Percentiles rank a stretch among this genome's conserved stretches.
Evolutionary conservation across 2,797 vertebrate genomes (phyloP).

Genomic region (Acomys russatus): DNA sequence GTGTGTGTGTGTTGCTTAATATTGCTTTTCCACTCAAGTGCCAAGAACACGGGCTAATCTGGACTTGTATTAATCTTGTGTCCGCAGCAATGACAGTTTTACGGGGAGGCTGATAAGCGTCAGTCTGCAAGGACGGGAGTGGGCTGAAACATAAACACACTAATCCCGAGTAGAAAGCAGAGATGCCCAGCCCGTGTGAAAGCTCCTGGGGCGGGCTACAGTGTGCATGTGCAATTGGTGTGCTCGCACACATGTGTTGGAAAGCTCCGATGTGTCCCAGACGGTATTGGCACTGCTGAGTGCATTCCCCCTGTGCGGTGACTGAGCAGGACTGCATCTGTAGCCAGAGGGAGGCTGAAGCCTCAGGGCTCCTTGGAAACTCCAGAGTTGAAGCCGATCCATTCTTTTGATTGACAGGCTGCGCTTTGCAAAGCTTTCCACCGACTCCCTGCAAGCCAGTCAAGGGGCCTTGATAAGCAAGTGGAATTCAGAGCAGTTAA

Average conservation of each 20-base stretch:
- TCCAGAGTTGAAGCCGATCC: conserved; percentile 77
- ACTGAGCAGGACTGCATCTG: conserved; percentile 75
- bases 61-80: conserved; percentile 88
- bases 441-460: conserved; percentile 86
- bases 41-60: conserved; percentile 89
- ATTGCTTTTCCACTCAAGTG: conserved; percentile 85
- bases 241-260: background rate
- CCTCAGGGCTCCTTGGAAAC: conserved; percentile 50
- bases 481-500: conserved; percentile 87
- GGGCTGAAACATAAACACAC: conserved; percentile 87
- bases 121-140: conserved; percentile 88
- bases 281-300: conserved; percentile 41
- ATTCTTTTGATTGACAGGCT: conserved; percentile 85
- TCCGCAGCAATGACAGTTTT: conserved; percentile 88
- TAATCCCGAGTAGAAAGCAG: conserved; percentile 81
- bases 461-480: conserved; percentile 88
- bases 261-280: background rate
- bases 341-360: conserved; percentile 76
- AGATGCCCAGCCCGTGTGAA: conserved; percentile 80
- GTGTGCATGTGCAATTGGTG: too few relatives aligned
- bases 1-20: conserved; percentile 45
- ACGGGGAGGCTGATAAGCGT: conserved; percentile 90
- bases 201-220: background rate
- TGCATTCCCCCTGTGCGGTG: conserved; percentile 79
- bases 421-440: conserved; percentile 86